Conservation (phyloP, 2,888 invertebrate genomes). For the Stratiomys singularior region DNA sequence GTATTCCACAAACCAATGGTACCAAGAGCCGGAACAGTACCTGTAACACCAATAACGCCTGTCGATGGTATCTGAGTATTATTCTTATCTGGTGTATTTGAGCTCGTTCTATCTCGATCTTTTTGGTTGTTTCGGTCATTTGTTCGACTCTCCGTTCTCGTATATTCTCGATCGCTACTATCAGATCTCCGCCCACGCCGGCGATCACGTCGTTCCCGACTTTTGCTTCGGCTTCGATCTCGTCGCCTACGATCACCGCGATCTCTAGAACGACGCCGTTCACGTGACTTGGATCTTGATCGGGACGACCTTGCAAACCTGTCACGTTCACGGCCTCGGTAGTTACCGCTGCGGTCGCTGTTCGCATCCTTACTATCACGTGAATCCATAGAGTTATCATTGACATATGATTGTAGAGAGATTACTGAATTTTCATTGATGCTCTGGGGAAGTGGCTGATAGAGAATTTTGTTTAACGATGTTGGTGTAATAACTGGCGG, state of each 20-base stretch:
- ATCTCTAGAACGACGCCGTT: constrained; percentile 66
- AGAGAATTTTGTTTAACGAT: constrained; percentile 59
- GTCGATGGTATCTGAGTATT: background rate
- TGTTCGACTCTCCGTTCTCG: constrained; percentile 66
- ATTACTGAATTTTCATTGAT: constrained; percentile 40
- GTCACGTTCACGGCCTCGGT: constrained; percentile 48
- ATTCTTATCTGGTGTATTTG: background rate
- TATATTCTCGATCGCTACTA: constrained; percentile 67
- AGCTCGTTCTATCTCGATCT: constrained; percentile 64
- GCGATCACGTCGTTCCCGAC: constrained; percentile 60
- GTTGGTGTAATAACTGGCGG: constrained; percentile 61
- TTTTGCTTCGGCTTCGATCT: constrained; percentile 63
- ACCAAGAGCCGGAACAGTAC: background rate
- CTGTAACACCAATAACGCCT: background rate
- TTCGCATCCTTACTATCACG: constrained; percentile 46
- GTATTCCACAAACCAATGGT: constrained; percentile 32
- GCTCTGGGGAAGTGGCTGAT: constrained; percentile 52
- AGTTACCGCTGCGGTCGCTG: constrained; percentile 48
- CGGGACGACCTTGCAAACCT: constrained; percentile 55
- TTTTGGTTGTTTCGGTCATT: constrained; percentile 66
- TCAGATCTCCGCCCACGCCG: constrained; percentile 69
- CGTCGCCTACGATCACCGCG: constrained; percentile 58
- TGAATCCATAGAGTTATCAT: constrained; percentile 49
- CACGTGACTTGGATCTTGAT: constrained; percentile 64
- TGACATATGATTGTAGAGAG: constrained; percentile 34